These are phyloP conservation scores for Helicoverpa assulta DNA, from an alignment of 2,888 invertebrate genomes.

Conservation along the genomic window DNA sequence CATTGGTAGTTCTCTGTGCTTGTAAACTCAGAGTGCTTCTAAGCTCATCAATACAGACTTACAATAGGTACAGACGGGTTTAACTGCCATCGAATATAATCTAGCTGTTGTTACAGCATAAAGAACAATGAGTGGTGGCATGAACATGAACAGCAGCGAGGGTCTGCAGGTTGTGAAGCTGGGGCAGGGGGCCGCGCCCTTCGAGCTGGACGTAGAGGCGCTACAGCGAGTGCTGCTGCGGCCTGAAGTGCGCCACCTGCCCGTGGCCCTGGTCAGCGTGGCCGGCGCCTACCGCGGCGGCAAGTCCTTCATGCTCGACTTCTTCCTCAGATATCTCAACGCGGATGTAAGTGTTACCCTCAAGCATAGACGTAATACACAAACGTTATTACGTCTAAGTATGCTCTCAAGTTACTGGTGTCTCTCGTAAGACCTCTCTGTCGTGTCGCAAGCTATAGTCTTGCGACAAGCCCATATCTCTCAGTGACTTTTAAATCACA, in stretches of 20 bases:
- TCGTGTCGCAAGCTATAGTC: too few species aligned
- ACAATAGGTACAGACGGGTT: too few species aligned
- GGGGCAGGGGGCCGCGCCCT: slow-evolving; percentile 43
- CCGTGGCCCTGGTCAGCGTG: slow-evolving; percentile 70
- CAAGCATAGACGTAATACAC: too few species aligned
- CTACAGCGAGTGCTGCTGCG: slow-evolving; percentile 57
- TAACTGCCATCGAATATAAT: too few species aligned
- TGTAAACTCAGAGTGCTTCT: too few species aligned
- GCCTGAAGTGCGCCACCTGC: slow-evolving; percentile 60
- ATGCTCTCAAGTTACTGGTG: background rate
- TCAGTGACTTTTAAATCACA: too few species aligned
- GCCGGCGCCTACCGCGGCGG: slow-evolving; percentile 73
- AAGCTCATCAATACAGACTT: too few species aligned
- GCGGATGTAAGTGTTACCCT: slow-evolving; percentile 61
- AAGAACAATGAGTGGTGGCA: slow-evolving; percentile 29
- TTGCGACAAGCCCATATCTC: too few species aligned
- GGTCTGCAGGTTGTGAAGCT: slow-evolving; percentile 65
- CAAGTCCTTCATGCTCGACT: slow-evolving; percentile 74
- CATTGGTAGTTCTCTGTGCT: too few species aligned
- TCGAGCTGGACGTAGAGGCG: slow-evolving; percentile 59
- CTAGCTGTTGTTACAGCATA: too few species aligned
- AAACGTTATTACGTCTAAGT: too few species aligned
- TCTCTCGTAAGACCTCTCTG: too few species aligned
- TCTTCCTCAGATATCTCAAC: slow-evolving; percentile 69
- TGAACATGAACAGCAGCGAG: background rate